Evolutionary conservation across 2,888 invertebrate species (phyloP), one percentile per base, ranked within the genome.

Genomic region (Allolobophora icterica): DNA sequence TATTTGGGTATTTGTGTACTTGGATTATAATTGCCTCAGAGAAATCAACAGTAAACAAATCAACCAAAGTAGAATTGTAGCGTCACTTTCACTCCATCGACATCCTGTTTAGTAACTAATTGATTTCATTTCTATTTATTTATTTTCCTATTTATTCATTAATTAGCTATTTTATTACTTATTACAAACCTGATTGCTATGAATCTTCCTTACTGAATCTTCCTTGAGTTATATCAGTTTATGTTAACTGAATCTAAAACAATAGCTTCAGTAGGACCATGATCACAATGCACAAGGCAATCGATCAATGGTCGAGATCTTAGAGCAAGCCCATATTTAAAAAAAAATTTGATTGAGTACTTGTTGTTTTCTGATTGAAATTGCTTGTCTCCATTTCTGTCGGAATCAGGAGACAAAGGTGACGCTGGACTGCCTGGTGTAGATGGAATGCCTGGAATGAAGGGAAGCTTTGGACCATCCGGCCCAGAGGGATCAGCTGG

Each of bases 371-470:
- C n/a, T 71, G 71, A 71, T 71, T 89, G 24, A 38, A 38, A 13
- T 11, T 30, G 8, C n/a, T n/a, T 89, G 35, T 89, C 30, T 89
- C n/a, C 19, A 34, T 38, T 24, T 89, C 35, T 38, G 35, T 89
- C 35, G 21, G 38, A 87, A 87, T 87, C 94, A 87, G 95, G 95
- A 40, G 92, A 93, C 89, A 92, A 92, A 89, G 92, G 92, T 87
- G 90, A 90, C n/a, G 52, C 92, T 91, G 94, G 94, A 35, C 52
- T 91, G 1, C 92, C 92, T 33, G 93, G 93, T 35, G 42, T 91
- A n/a, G 91, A 92, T 89, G 92, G 92, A n/a, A 90, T 90, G 40
- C 91, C 92, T 42, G 92, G 92, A 90, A 52, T 90, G 91, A 84
- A 90, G 34, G 92, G 92, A 40, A 30, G 42, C 17, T 84, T 90